phyloP scores from a whole-genome alignment of 2,113 vertebrate genomes.

The Mobula birostris region DNA sequence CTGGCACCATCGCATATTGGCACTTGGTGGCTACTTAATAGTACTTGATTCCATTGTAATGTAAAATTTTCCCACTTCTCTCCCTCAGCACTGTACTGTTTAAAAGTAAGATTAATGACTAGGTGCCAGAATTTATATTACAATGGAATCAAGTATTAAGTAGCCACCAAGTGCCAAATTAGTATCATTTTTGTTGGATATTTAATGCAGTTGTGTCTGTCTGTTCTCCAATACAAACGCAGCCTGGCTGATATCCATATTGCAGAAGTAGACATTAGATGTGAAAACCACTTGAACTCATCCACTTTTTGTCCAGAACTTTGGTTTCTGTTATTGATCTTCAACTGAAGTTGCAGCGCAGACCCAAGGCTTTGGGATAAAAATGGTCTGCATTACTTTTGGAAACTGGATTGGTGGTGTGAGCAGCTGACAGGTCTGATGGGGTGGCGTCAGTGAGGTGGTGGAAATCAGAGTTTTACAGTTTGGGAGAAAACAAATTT shows the following conservation, averaged over 20 bases:
- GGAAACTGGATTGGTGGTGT: too few relatives aligned
- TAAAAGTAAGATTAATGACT: not conserved
- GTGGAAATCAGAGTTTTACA: too few relatives aligned
- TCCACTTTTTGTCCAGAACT: not conserved
- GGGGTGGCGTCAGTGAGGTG: too few relatives aligned
- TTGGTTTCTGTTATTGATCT: too few relatives aligned
- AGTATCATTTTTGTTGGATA: not conserved
- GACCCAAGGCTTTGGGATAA: too few relatives aligned
- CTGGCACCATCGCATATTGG: too few relatives aligned
- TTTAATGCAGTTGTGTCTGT: not conserved
- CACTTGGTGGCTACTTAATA: not conserved
- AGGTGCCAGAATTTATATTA: too few relatives aligned
- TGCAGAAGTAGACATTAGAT: not conserved
- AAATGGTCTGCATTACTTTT: too few relatives aligned
- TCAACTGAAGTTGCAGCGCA: too few relatives aligned
- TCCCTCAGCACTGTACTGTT: not conserved
- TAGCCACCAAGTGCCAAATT: not conserved
- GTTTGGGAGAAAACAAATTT: too few relatives aligned
- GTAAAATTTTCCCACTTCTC: not conserved
- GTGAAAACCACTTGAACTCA: not conserved
- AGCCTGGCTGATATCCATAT: not conserved
- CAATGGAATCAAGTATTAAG: too few relatives aligned
- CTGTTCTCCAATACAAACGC: not conserved
- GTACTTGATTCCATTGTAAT: not conserved
- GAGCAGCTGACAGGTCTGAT: too few relatives aligned